These are phyloP conservation scores for Spondyliosoma cantharus DNA, from an alignment of 2,797 vertebrate species.

Conservation along the genomic window DNA sequence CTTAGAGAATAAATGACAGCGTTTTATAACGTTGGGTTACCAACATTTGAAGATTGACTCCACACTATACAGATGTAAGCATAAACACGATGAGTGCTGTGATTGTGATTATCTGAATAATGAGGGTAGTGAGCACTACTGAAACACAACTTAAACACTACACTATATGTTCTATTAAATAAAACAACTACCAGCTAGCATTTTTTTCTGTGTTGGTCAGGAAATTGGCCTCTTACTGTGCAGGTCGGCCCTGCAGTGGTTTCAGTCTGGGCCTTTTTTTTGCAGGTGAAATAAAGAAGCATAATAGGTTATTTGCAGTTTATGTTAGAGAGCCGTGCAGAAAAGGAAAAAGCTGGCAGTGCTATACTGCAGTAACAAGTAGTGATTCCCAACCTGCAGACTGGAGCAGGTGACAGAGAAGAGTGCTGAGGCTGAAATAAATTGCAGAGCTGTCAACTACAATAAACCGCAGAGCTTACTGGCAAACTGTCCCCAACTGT, in stretches of 20 bases:
- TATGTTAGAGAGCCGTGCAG: slow-evolving; percentile 39
- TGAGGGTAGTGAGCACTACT: neutral
- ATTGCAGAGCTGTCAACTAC: slow-evolving; percentile 68
- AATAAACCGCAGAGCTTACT: slow-evolving; percentile 66
- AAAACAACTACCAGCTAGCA: neutral
- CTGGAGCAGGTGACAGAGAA: slow-evolving; percentile 63
- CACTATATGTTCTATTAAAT: neutral
- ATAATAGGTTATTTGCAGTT: slow-evolving; percentile 56
- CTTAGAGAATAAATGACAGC: neutral
- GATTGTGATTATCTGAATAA: slow-evolving; percentile 24
- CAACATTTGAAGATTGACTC: neutral
- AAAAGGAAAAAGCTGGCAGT: slow-evolving; percentile 23
- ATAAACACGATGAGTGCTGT: neutral
- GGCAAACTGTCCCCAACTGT: slow-evolving; percentile 52
- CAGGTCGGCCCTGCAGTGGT: slow-evolving; percentile 34
- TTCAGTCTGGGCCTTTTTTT: slow-evolving; percentile 29
- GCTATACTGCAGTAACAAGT: slow-evolving; percentile 55
- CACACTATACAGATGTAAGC: neutral
- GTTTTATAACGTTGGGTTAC: neutral
- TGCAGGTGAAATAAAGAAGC: slow-evolving; percentile 45
- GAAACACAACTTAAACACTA: neutral
- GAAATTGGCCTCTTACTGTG: neutral
- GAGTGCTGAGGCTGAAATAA: slow-evolving; percentile 69
- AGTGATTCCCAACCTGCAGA: slow-evolving; percentile 66
- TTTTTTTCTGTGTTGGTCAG: slow-evolving; percentile 17